phyloP scores from a whole-genome alignment of 2,888 invertebrate species.

The Anodontia alba region DNA sequence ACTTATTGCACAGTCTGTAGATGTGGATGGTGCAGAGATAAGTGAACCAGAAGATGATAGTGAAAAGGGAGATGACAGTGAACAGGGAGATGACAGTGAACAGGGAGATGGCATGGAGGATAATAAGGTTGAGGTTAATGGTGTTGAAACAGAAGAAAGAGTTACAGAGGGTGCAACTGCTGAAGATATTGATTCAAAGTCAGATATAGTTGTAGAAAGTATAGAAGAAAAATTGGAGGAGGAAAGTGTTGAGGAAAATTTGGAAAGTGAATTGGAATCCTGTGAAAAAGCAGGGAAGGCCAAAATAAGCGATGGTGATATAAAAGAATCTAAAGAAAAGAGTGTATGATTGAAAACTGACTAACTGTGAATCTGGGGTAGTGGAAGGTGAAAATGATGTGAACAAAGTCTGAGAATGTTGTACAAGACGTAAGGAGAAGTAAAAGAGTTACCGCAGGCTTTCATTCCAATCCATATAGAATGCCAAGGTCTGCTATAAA shows the following conservation, averaged over 20 bases:
- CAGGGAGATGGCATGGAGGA: no score
- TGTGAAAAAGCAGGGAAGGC: conserved; percentile 1
- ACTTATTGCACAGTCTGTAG: background rate
- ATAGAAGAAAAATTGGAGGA: background rate
- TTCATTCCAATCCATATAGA: background rate
- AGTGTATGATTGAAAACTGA: background rate
- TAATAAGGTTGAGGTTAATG: no score
- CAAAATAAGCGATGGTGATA: background rate
- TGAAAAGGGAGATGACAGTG: background rate
- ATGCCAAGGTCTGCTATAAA: background rate
- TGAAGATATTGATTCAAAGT: background rate
- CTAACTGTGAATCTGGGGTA: conserved; percentile 3
- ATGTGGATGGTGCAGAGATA: background rate
- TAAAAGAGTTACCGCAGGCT: background rate
- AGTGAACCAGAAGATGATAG: background rate
- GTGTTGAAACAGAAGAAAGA: no score
- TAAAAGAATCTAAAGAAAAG: background rate
- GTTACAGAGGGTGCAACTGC: background rate
- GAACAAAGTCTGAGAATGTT: background rate
- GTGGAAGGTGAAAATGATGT: background rate
- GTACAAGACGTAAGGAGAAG: background rate
- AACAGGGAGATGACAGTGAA: background rate
- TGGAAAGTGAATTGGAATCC: background rate
- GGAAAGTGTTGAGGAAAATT: conserved; percentile 6
- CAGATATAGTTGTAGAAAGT: conserved; percentile 5